Evolutionary conservation across 2,888 invertebrate species (phyloP).

Genomic region (Tolmerus cingulatus): DNA sequence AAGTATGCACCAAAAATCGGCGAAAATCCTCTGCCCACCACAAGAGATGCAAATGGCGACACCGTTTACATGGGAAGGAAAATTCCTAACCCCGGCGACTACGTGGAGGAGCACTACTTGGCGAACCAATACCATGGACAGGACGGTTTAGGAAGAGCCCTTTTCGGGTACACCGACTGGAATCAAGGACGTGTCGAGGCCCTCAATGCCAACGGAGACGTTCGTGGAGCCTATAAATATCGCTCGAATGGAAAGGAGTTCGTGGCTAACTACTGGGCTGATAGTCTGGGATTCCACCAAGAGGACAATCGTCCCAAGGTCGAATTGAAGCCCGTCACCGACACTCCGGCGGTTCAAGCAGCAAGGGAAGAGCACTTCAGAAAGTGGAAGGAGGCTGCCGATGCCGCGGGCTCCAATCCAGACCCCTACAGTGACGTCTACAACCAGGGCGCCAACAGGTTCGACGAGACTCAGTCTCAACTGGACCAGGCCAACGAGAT

Average conservation of each 20-base stretch:
- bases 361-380: slow-evolving; percentile 75
- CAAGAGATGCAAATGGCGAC: slow-evolving; percentile 59
- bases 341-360: slow-evolving; percentile 74
- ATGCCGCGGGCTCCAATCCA: slow-evolving; percentile 64
- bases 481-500: slow-evolving; percentile 45
- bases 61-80: slow-evolving; percentile 66
- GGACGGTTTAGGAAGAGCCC: slow-evolving; percentile 74
- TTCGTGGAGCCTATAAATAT: slow-evolving; percentile 77
- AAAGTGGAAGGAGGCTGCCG: slow-evolving; percentile 74
- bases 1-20: slow-evolving; percentile 68
- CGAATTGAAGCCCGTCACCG: slow-evolving; percentile 70
- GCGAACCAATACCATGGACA: slow-evolving; percentile 78
- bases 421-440: slow-evolving; percentile 60
- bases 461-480: slow-evolving; percentile 45
- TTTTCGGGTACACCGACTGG: slow-evolving; percentile 77
- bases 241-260: slow-evolving; percentile 65
- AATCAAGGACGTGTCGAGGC: slow-evolving; percentile 78
- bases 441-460: slow-evolving; percentile 44
- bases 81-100: slow-evolving; percentile 72
- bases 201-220: slow-evolving; percentile 72
- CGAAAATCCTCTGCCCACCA: slow-evolving; percentile 64
- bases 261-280: slow-evolving; percentile 73
- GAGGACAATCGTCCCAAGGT: slow-evolving; percentile 75
- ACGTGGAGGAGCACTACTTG: slow-evolving; percentile 74
- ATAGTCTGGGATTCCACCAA: slow-evolving; percentile 80